Evolutionary conservation across 2,888 invertebrate species (phyloP), one percentile per base, ranked within the genome.

Genomic region (Noctua comes): DNA sequence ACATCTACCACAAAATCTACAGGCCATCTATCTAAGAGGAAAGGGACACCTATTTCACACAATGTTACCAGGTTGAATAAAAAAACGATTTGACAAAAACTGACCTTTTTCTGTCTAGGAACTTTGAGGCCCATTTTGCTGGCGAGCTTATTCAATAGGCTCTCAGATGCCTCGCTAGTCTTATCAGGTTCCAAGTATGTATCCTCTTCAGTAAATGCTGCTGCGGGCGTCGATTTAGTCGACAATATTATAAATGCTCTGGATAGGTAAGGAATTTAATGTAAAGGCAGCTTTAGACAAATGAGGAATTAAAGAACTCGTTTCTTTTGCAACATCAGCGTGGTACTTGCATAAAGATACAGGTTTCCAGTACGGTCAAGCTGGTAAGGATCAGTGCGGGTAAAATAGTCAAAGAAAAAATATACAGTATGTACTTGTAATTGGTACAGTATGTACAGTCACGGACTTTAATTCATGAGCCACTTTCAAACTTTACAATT

Each of bases 51-150:
- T 11, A 54, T 24, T 11, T 54, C 24, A 27, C 0, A 6, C 27
- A 59, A 6, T 27, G 27, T 10, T 13, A 59, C 59, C 59, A 59
- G 6, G 16, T 16, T 27, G 27, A 62, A 7, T 16, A 59, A 31
- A 62, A 62, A 43, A 43, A 66, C 10, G 43, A 21, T 2, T 46
- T 31, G 8, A 6, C 48, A 1, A 46, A 68, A 73, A 83, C 65
- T 85, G 85, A 88, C 88, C 87, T 87, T 88, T 64, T 81, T 78
- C 31, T 81, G 80, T 10, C 27, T 21, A 7, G 43, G 16, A 1
- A 80, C 70, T 27, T 79, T 88, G 21, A 88, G 70, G 18, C 88
- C 85, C 4, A 88, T 82, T 74, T 80, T 88, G 36, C 59, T 83
- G 18, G 57, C 86, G 1, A 88, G 68, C 77, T 81, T 88, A 69